Evolutionary conservation across 1,140 invertebrate species (phyloP).

Genomic region (Nymphalis io): DNA sequence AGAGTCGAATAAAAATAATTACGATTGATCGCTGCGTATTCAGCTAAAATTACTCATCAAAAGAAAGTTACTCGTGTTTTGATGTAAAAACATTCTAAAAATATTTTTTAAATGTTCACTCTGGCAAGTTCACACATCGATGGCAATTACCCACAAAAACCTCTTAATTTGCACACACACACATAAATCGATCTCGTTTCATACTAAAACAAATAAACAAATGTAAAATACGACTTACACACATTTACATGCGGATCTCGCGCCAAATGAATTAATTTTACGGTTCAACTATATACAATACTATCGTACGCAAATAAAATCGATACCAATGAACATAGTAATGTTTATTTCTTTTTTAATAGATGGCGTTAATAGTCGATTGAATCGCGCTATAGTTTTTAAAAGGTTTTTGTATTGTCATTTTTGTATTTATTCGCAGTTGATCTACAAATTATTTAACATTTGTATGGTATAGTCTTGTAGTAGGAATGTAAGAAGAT

Average conservation of each 20-base stretch:
- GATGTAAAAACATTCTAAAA: conserved; percentile 6
- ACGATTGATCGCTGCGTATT: neutral
- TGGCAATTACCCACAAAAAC: conserved; percentile 12
- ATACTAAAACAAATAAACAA: conserved; percentile 23
- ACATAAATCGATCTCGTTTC: conserved; percentile 23
- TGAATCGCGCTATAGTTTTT: neutral
- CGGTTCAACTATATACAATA: neutral
- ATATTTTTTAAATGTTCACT: neutral
- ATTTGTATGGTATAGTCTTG: no score
- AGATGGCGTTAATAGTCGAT: neutral
- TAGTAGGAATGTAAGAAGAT: no score
- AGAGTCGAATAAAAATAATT: neutral
- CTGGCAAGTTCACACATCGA: neutral
- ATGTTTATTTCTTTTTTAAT: neutral
- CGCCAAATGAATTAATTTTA: conserved; percentile 10
- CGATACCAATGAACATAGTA: neutral
- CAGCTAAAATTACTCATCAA: no score
- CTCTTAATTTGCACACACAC: conserved; percentile 17
- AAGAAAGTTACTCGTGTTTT: neutral
- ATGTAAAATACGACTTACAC: conserved; percentile 7
- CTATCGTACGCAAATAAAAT: neutral
- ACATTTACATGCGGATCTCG: neutral
- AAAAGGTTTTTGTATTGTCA: no score
- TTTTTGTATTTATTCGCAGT: no score
- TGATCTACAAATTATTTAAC: no score